phyloP scores from a whole-genome alignment of 1,140 invertebrate species.

The Saxidomus purpurata region DNA sequence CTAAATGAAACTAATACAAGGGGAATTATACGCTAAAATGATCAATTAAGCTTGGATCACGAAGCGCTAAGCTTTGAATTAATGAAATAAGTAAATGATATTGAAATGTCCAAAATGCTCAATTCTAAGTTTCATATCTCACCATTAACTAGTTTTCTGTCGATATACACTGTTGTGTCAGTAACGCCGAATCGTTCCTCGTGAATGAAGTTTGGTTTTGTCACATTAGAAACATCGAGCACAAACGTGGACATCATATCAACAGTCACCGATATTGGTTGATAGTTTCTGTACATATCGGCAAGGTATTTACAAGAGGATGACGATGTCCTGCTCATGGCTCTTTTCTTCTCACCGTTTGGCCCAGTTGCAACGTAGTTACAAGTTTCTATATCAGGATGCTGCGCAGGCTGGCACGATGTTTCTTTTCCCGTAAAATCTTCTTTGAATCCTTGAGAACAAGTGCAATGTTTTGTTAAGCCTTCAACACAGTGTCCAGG shows the following conservation, averaged over 20 bases:
- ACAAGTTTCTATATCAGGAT: too few relatives aligned
- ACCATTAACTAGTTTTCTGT: neutral
- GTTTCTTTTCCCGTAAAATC: neutral
- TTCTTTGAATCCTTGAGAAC: neutral
- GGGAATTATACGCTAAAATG: too few relatives aligned
- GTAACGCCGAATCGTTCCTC: slow-evolving; percentile 29
- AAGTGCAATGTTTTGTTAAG: slow-evolving; percentile 14
- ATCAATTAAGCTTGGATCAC: too few relatives aligned
- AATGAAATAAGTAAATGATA: too few relatives aligned
- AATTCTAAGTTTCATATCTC: neutral
- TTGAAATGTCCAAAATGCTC: too few relatives aligned
- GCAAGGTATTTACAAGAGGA: neutral
- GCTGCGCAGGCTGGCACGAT: slow-evolving; percentile 28
- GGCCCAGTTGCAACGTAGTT: too few relatives aligned
- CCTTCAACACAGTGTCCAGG: neutral
- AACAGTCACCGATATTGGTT: neutral
- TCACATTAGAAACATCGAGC: neutral
- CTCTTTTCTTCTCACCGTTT: too few relatives aligned
- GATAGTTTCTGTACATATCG: slow-evolving; percentile 36
- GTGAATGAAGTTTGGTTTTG: neutral
- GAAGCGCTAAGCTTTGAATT: too few relatives aligned
- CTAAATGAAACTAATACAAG: too few relatives aligned
- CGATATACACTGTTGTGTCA: neutral
- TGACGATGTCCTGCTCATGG: too few relatives aligned
- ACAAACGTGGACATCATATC: neutral